A percentile compares a stretch with the other conserved stretches of the same genome.
phyloP scores from a whole-genome alignment of 35 echinoderm and acorn worm species.

The Patiria miniata region DNA sequence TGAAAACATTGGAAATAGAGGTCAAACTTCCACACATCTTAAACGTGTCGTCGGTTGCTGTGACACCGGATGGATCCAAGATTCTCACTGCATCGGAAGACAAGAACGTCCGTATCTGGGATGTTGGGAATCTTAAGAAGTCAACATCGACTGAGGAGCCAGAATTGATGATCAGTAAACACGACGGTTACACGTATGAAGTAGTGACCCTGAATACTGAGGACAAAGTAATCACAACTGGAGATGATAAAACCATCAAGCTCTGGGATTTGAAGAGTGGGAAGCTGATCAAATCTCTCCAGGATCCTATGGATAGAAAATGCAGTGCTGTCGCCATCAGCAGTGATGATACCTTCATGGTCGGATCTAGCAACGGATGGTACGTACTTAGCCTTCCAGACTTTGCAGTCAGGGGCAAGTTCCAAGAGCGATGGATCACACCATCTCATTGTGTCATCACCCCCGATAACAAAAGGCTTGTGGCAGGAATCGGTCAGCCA shows the following conservation, averaged over 20 bases:
- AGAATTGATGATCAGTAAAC: not conserved
- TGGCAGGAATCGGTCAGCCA: constrained; percentile 12
- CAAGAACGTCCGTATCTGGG: constrained; percentile 46
- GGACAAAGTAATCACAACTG: constrained; percentile 26
- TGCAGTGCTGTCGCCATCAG: constrained; percentile 19
- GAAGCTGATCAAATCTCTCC: not conserved
- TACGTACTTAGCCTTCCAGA: constrained; percentile 18
- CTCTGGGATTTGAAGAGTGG: constrained; percentile 22
- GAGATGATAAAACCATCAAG: constrained; percentile 1
- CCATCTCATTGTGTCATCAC: constrained; percentile 19
- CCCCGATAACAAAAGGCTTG: not conserved
- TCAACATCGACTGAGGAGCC: not conserved
- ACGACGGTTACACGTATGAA: not conserved
- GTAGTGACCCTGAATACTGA: not conserved
- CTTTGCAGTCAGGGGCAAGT: not conserved
- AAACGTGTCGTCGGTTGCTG: not conserved
- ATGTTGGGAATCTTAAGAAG: constrained; percentile 5
- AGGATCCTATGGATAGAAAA: not conserved
- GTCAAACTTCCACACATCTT: constrained; percentile 6
- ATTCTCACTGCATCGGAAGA: constrained; percentile 35
- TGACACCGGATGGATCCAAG: constrained; percentile 26
- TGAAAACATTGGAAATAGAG: not conserved
- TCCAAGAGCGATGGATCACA: not conserved
- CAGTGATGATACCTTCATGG: constrained; percentile 28
- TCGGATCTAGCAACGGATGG: not conserved